Evolutionary conservation across 2,113 vertebrate genomes (phyloP).

Genomic region (Sula dactylatra): DNA sequence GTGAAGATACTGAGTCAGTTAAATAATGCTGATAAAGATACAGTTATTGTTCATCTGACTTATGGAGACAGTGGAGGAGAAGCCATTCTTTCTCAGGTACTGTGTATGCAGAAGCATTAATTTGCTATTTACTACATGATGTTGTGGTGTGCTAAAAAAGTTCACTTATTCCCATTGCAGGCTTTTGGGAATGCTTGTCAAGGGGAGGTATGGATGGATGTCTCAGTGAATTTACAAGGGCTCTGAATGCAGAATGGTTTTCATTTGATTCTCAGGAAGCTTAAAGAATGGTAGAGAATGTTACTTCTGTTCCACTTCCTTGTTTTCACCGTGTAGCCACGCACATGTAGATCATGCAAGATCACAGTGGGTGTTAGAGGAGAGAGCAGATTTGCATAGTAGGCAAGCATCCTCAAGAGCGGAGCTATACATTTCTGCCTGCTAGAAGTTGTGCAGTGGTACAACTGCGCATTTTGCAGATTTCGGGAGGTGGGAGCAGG

Average conservation of each 20-base stretch:
- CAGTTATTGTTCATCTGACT: slow-evolving; percentile 79
- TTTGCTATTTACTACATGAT: neutral
- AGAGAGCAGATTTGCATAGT: neutral
- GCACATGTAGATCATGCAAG: neutral
- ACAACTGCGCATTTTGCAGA: neutral
- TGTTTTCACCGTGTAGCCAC: neutral
- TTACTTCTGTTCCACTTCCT: neutral
- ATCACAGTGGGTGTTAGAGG: neutral
- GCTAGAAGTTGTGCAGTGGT: neutral
- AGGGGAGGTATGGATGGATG: neutral
- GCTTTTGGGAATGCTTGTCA: neutral
- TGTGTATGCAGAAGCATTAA: neutral
- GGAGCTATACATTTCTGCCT: neutral
- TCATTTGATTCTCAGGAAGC: neutral
- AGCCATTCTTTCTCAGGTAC: slow-evolving; percentile 92
- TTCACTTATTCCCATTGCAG: neutral
- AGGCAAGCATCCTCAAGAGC: neutral
- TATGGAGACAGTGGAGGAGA: slow-evolving; percentile 79
- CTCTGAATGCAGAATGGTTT: neutral
- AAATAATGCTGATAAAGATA: slow-evolving; percentile 67
- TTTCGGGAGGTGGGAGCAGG: neutral
- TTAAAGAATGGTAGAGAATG: neutral
- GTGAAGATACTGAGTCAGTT: slow-evolving; percentile 79
- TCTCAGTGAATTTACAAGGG: neutral
- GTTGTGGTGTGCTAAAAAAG: neutral